Percentiles rank a stretch among this genome's conserved stretches.
Evolutionary conservation across 2,797 vertebrate species (phyloP).

Genomic region (Sebastolobus altivelis): DNA sequence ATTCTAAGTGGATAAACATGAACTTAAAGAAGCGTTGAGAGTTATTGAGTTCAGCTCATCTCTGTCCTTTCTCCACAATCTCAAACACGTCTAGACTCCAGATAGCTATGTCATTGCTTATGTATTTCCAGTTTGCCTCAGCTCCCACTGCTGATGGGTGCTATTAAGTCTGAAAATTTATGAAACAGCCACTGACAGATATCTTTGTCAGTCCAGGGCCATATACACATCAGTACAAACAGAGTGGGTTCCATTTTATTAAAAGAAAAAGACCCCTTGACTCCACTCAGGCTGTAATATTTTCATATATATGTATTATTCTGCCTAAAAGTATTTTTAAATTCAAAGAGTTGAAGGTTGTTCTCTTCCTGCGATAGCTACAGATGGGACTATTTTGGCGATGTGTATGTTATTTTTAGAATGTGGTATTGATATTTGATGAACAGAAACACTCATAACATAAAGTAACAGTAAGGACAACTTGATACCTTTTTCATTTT

Average conservation of each 20-base stretch:
- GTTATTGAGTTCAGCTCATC: constrained; percentile 45
- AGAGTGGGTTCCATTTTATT: constrained; percentile 38
- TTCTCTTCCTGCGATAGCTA: constrained; percentile 16
- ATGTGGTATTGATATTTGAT: neutral
- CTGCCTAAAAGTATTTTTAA: constrained; percentile 44
- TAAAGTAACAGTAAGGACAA: neutral
- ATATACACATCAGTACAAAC: constrained; percentile 38
- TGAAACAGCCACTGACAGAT: constrained; percentile 37
- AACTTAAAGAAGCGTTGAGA: constrained; percentile 34
- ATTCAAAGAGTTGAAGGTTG: constrained; percentile 38
- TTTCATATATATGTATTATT: constrained; percentile 58
- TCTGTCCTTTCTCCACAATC: constrained; percentile 8
- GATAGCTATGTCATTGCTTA: neutral
- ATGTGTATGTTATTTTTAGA: constrained; percentile 43
- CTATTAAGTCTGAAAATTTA: constrained; percentile 39
- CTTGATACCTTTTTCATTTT: neutral
- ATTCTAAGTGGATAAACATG: constrained; percentile 52
- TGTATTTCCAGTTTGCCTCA: constrained; percentile 27
- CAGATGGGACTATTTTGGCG: constrained; percentile 33
- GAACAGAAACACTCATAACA: constrained; percentile 17
- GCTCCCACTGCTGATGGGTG: constrained; percentile 17
- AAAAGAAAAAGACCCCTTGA: constrained; percentile 51
- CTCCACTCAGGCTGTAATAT: constrained; percentile 35
- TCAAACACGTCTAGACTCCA: neutral
- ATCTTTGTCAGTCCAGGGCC: constrained; percentile 35